phyloP scores from a whole-genome alignment of 2,797 vertebrate genomes.

The Pampus argenteus region DNA sequence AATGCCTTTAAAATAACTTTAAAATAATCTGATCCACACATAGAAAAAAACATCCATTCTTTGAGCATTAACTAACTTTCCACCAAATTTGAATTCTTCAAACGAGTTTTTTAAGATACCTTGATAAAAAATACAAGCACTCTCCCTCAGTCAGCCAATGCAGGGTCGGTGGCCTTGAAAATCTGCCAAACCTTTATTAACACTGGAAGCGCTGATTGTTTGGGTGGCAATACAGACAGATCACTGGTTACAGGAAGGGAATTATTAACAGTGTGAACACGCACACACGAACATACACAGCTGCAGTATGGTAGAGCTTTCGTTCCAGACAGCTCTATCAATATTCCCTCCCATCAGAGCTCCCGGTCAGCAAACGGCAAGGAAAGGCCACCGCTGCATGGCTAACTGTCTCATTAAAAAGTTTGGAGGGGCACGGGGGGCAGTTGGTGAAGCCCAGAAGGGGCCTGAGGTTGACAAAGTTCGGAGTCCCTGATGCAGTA shows the following conservation, averaged over 20 bases:
- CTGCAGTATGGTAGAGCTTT: conserved; percentile 43
- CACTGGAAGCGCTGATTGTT: conserved; percentile 46
- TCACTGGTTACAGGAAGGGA: conserved; percentile 21
- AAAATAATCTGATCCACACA: neutral
- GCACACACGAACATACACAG: neutral
- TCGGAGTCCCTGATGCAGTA: conserved; percentile 50
- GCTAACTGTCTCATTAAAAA: conserved; percentile 84
- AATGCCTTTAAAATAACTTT: too few relatives aligned
- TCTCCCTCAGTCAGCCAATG: neutral
- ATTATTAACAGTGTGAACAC: conserved; percentile 29
- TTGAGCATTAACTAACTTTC: too few relatives aligned
- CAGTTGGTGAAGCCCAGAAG: conserved; percentile 46
- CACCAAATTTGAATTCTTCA: too few relatives aligned
- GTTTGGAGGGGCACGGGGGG: conserved; percentile 74
- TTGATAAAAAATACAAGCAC: too few relatives aligned
- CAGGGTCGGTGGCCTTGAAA: neutral
- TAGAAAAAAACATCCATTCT: neutral
- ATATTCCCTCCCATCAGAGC: conserved; percentile 82
- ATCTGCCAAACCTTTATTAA: conserved; percentile 33
- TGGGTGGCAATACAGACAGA: conserved; percentile 38
- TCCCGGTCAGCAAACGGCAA: conserved; percentile 68
- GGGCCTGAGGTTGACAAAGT: conserved; percentile 63
- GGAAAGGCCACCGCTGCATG: conserved; percentile 74
- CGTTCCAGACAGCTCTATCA: conserved; percentile 79
- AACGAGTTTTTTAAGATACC: neutral